Evolutionary conservation across 1,140 invertebrate species (phyloP).

Genomic region (Zaprionus tsacasi): DNA sequence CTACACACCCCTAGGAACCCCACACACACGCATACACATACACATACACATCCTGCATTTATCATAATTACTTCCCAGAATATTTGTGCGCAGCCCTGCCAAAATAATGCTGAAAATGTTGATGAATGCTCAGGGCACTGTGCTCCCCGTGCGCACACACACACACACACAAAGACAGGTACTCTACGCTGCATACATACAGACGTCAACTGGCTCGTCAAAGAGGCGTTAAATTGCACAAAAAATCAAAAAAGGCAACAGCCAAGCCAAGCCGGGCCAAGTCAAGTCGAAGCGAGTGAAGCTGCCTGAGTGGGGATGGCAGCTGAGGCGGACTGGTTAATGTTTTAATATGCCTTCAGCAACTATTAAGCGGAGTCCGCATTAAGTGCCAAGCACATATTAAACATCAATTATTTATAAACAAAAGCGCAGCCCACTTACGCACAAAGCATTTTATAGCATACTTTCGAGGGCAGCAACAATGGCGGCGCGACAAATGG

Average conservation of each 20-base stretch:
- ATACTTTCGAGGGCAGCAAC: constrained; percentile 49
- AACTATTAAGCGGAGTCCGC: constrained; percentile 70
- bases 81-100: constrained; percentile 57
- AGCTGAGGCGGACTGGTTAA: constrained; percentile 51
- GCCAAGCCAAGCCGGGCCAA: constrained; percentile 5
- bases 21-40: not conserved
- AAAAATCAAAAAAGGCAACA: constrained; percentile 22
- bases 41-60: constrained; percentile 71
- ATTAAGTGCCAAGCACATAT: constrained; percentile 71
- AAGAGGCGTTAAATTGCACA: constrained; percentile 29
- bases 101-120: constrained; percentile 52
- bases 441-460: constrained; percentile 62
- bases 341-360: constrained; percentile 78
- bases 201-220: constrained; percentile 1
- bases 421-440: constrained; percentile 51
- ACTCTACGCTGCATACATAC: not conserved
- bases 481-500: constrained; percentile 8
- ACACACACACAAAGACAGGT: not conserved
- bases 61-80: constrained; percentile 81
- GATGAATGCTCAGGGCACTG: constrained; percentile 35
- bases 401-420: constrained; percentile 74
- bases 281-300: constrained; percentile 7
- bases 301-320: not conserved
- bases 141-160: constrained; percentile 1
- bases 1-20: constrained; percentile 4